phyloP scores from a whole-genome alignment of 2,113 vertebrate species.

The Gallinago undulata region DNA sequence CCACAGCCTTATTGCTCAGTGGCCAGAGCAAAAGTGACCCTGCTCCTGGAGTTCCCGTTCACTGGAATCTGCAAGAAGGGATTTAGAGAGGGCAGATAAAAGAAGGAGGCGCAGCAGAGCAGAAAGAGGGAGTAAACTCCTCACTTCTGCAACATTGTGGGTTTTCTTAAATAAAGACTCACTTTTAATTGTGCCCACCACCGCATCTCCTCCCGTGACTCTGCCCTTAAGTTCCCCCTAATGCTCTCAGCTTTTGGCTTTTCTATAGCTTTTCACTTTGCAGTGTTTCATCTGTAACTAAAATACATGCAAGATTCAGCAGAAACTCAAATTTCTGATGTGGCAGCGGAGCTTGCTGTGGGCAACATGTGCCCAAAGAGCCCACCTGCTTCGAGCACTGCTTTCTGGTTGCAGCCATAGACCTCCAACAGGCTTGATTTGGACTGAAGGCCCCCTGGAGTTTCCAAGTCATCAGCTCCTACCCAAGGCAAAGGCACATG shows the following conservation, averaged over 20 bases:
- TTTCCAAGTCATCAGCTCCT: not conserved
- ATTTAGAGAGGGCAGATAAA: not conserved
- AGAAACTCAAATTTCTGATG: not conserved
- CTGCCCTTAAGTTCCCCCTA: not conserved
- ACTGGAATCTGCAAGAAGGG: not conserved
- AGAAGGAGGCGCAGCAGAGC: not conserved
- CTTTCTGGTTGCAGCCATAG: not conserved
- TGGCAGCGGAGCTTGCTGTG: not conserved
- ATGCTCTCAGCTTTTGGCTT: not conserved
- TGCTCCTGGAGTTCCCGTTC: not conserved
- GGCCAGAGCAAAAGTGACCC: not conserved
- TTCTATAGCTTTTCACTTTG: not conserved
- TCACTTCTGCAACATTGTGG: not conserved
- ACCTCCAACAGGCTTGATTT: not conserved
- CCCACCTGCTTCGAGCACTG: not conserved
- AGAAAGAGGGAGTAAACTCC: not conserved
- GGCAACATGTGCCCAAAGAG: not conserved
- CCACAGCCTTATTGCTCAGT: not conserved
- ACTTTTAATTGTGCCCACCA: not conserved
- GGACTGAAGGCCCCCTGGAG: not conserved
- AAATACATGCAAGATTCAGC: not conserved
- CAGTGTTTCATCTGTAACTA: not conserved
- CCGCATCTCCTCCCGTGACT: not conserved
- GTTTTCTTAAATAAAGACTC: not conserved
- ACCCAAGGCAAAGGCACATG: not conserved